Base-by-base conservation (phyloP, 2,113 vertebrate species). In the Willisornis vidua region DNA sequence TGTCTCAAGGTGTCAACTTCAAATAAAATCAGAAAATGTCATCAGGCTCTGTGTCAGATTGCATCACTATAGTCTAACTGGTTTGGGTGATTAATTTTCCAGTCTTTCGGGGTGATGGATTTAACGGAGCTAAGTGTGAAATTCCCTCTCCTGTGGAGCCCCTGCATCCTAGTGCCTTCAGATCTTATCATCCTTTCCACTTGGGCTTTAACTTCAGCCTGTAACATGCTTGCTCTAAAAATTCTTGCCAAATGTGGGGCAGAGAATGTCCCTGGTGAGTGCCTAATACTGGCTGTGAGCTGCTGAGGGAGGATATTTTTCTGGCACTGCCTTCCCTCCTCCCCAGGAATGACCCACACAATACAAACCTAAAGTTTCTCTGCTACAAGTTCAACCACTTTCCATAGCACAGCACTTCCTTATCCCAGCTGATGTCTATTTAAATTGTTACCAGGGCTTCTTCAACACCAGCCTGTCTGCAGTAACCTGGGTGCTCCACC, bases 1-100 rank as follows among this genome's bases (percentile, higher is more conserved):
- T 93, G 37, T 86, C 68, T 86, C 65, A 86, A 86, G 72, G 65
- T 90, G 68, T 88, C 23, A 78, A 9, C 68, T 90, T 83, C 72
- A 83, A 84, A 93, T 87, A 80, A 85, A 91, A 78, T 59, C 33
- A 37, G 63, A 77, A 91, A 39, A 72, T 68, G 12, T 78, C 49
- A 81, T 72, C 88, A 90, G 76, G 28, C 80, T 84, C 61, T 0
- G 0, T 63, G 68, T 90, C 88, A 81, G 57, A 37, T 66, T 61
- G 52, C 49, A 59, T 84, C 63, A 31, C 11, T 26, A 1, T 49
- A 35, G 46, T n/a, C 24, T 37, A 43, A 45, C 33, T 91, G 65
- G 46, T 90, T 61, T 59, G 54, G 26, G 19, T 72, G 39, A 37
- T 78, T 76, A 28, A 33, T 93, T 84, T 77, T 62, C 20, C 29